Evolutionary conservation across 2,888 invertebrate genomes (phyloP).

Genomic region (Encarsia formosa): DNA sequence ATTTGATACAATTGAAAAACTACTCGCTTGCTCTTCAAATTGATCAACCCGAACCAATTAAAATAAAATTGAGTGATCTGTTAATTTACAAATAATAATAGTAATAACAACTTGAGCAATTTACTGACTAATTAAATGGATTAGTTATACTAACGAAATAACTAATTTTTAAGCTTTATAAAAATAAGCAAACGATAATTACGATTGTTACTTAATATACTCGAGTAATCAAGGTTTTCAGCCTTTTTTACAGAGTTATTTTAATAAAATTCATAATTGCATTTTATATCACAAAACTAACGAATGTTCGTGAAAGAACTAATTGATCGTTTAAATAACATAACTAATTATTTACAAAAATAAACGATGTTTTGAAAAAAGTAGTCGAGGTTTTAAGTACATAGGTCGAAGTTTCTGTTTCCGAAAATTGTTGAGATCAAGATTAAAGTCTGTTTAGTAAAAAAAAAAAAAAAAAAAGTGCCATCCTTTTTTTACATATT

Average conservation of each 20-base stretch:
- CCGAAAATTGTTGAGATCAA: too few relatives aligned
- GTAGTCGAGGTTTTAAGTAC: slow-evolving; percentile 22
- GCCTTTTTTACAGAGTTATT: slow-evolving; percentile 13
- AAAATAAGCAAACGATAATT: slow-evolving; percentile 21
- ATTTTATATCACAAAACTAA: slow-evolving; percentile 29
- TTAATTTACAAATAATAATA: slow-evolving; percentile 24
- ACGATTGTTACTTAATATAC: slow-evolving; percentile 15
- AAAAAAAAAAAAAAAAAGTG: too few relatives aligned
- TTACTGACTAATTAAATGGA: slow-evolving; percentile 19
- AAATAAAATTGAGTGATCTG: slow-evolving; percentile 15
- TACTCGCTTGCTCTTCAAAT: slow-evolving; percentile 10
- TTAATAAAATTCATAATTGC: slow-evolving; percentile 27
- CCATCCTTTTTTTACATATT: too few relatives aligned
- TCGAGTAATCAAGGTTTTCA: slow-evolving; percentile 18
- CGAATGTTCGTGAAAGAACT: slow-evolving; percentile 19
- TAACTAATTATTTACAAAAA: slow-evolving; percentile 30
- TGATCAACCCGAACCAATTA: slow-evolving; percentile 9
- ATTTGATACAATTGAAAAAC: slow-evolving; percentile 15
- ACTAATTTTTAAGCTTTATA: slow-evolving; percentile 22
- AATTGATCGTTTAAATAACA: slow-evolving; percentile 22
- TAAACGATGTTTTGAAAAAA: slow-evolving; percentile 24
- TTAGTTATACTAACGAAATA: slow-evolving; percentile 25
- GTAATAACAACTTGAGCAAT: slow-evolving; percentile 21
- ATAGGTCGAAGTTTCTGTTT: background rate
- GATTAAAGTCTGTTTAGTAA: too few relatives aligned